phyloP scores from a whole-genome alignment of 2,113 vertebrate genomes.

The Sterrhoptilus dennistouni region DNA sequence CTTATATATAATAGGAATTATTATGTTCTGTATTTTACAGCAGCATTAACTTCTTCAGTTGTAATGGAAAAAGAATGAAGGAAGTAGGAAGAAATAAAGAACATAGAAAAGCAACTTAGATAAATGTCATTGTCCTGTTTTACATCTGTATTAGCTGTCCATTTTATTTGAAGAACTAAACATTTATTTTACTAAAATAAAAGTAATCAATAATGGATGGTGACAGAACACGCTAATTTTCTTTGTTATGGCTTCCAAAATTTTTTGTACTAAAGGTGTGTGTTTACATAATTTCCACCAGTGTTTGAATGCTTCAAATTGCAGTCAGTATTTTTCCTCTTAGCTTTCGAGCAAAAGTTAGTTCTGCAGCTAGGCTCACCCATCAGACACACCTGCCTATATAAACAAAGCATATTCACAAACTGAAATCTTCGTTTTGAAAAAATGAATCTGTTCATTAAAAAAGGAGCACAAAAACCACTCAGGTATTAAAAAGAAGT shows the following conservation, averaged over 20 bases:
- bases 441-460: neutral
- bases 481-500: neutral
- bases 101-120: neutral
- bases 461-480: neutral
- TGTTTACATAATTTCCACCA: neutral
- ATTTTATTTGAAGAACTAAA: slow-evolving; percentile 12
- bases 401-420: neutral
- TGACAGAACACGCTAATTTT: neutral
- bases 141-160: neutral
- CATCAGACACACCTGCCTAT: neutral
- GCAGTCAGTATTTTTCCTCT: neutral
- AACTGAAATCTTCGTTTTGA: neutral
- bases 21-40: neutral
- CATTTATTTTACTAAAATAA: slow-evolving; percentile 19
- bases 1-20: neutral
- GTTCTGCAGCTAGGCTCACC: neutral
- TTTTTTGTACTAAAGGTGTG: neutral
- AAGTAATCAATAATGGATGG: neutral
- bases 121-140: neutral
- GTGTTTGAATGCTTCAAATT: neutral
- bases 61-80: neutral
- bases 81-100: neutral
- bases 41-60: neutral
- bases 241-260: neutral
- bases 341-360: neutral